Conservation (phyloP, 2,113 vertebrate genomes). For the Callochromis pleurospilus region DNA sequence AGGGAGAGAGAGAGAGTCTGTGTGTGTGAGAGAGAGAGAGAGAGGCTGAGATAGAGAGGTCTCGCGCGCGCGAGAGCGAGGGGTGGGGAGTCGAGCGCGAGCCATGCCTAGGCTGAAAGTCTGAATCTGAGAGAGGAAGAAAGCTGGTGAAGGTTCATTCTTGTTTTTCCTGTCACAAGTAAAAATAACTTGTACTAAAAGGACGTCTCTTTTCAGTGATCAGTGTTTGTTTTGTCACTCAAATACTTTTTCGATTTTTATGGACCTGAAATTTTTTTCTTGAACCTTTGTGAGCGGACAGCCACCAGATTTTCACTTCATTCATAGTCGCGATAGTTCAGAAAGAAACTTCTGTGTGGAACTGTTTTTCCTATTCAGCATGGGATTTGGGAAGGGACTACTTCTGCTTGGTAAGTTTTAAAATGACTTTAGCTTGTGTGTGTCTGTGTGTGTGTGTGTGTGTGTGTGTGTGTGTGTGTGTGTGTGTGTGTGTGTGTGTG, state of each 20-base stretch:
- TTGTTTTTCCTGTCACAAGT: neutral
- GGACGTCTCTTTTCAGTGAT: neutral
- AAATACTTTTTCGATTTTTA: neutral
- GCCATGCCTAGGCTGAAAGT: neutral
- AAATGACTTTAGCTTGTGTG: neutral
- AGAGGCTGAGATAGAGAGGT: neutral
- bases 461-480: neutral
- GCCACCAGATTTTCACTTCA: neutral
- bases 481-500: too few species aligned
- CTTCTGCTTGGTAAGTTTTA: conserved; percentile 45
- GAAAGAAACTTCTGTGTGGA: neutral
- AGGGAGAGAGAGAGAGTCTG: neutral
- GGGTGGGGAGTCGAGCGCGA: neutral
- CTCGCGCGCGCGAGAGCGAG: rapidly evolving
- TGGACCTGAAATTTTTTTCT: neutral
- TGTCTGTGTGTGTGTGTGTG: neutral
- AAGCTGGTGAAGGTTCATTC: neutral
- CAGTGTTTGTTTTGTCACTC: neutral
- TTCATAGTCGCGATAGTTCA: neutral
- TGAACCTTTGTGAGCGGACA: neutral
- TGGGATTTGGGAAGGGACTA: conserved; percentile 19
- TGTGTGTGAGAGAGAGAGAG: neutral
- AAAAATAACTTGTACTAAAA: neutral
- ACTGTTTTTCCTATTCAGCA: neutral
- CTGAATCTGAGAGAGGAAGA: conserved; percentile 2